Evolutionary conservation across 1,140 invertebrate genomes (phyloP).

Genomic region (Ips nitidus): DNA sequence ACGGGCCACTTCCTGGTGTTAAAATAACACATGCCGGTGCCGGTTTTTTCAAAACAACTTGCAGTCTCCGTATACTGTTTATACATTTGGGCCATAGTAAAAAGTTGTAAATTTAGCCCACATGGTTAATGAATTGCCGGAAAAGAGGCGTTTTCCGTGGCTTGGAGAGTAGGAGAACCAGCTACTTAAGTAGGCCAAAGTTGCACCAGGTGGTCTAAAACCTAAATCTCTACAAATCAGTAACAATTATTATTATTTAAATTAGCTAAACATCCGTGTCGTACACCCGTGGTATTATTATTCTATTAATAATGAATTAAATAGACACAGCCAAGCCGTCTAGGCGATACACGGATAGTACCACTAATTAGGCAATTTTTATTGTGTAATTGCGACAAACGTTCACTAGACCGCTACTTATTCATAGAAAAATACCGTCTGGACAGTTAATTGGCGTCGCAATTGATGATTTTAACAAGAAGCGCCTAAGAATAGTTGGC

Average conservation of each 20-base stretch:
- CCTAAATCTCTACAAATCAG: too few relatives aligned
- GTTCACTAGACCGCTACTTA: neutral
- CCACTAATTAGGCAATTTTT: slow-evolving; percentile 5
- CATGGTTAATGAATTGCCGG: neutral
- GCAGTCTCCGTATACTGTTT: neutral
- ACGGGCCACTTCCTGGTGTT: slow-evolving; percentile 2
- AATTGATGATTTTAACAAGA: too few relatives aligned
- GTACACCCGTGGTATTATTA: neutral
- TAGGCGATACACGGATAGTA: slow-evolving; percentile 1
- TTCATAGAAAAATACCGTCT: neutral
- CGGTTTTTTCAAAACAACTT: slow-evolving; percentile 3
- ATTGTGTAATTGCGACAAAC: slow-evolving; percentile 1
- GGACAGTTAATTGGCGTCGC: too few relatives aligned
- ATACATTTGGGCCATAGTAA: neutral
- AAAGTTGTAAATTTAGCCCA: neutral
- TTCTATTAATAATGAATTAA: slow-evolving; percentile 1
- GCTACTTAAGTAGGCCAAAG: too few relatives aligned
- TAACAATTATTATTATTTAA: too few relatives aligned
- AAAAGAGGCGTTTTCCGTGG: too few relatives aligned
- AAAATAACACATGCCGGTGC: slow-evolving; percentile 2
- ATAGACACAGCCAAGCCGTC: neutral
- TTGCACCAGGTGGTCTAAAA: too few relatives aligned
- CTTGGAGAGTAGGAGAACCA: too few relatives aligned
- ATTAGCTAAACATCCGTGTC: neutral
- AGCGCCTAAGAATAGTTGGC: too few relatives aligned